Evolutionary conservation across 1,140 invertebrate species (phyloP), one percentile per base, ranked within the genome.

Genomic region (Ditylenchus dipsaci): DNA sequence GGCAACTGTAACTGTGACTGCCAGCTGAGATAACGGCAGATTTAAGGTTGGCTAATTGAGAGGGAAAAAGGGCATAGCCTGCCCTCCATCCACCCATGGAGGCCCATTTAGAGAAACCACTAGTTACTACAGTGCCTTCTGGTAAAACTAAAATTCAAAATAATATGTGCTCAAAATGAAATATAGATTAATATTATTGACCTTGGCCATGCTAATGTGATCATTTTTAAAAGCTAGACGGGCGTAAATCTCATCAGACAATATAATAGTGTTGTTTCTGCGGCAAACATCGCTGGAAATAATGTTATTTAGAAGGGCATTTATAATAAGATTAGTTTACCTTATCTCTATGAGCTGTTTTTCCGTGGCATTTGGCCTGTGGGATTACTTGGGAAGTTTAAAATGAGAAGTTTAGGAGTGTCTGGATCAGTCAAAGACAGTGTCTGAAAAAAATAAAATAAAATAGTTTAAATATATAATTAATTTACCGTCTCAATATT

Each of bases 191-290:
- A 3, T 19, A 53, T 27, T 47, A 1, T 71, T 70, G 74, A 84
- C 83, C 78, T 80, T 78, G 7, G 78, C 66, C 13, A 84, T 69
- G 13, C 77, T 79, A 0, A 69, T 69, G 62, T 83, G 78, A 9
- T 75, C 62, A 42, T 72, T 62, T 60, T 74, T 82, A 29, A 53
- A 53, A 26, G 74, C 65, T 5, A 84, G 64, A 53, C 82, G 58
- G 15, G 76, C 79, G 69, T 84, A 84, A 56, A 84, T 84, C 59
- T 84, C 84, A 74, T 84, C 84, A 63, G 74, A 75, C 9, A 84
- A 49, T 27, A 84, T 82, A 42, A 83, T 59, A 13, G 84, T 78
- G 11, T 80, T 77, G 66, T 84, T 63, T 67, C 77, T 73, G 17
- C 79, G 65, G 45, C 78, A 83, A 3, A 76, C 68, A 0, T 76